phyloP scores from a whole-genome alignment of 23 tunicate genomes.

The Botrylloides violaceus region DNA sequence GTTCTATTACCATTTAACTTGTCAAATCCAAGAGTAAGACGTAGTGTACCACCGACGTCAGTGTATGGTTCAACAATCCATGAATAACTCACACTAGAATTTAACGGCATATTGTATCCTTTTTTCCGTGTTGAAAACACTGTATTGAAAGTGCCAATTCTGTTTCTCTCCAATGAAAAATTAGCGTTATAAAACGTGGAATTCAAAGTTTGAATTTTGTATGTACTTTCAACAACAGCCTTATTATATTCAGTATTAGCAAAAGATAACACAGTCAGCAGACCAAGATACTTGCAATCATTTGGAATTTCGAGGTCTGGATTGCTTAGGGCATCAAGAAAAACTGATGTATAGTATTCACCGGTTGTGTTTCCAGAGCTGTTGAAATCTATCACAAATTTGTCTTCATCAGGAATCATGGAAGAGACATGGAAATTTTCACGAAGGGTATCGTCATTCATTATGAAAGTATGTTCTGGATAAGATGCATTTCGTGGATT shows the following conservation, averaged over 20 bases:
- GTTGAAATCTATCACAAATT: constrained; percentile 11
- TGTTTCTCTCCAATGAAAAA: constrained; percentile 23
- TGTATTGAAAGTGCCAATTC: constrained; percentile 32
- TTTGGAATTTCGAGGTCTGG: constrained; percentile 47
- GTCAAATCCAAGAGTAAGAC: constrained; percentile 6
- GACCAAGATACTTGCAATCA: constrained; percentile 54
- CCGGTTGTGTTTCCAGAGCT: constrained; percentile 5
- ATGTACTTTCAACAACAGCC: not conserved
- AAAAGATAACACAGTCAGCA: constrained; percentile 10
- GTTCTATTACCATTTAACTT: not conserved
- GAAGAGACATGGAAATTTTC: constrained; percentile 17
- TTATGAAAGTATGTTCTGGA: constrained; percentile 32
- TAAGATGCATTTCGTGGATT: constrained; percentile 38
- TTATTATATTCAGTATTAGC: not conserved
- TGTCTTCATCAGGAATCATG: not conserved
- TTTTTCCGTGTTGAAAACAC: constrained; percentile 16
- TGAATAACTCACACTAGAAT: constrained; percentile 8
- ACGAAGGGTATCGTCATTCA: constrained; percentile 9
- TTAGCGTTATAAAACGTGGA: not conserved
- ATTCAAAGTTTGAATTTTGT: not conserved
- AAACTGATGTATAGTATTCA: constrained; percentile 51
- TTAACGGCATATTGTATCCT: constrained; percentile 14
- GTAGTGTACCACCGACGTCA: constrained; percentile 80
- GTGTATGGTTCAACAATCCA: constrained; percentile 60
- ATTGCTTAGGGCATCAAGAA: constrained; percentile 26